phyloP scores from a whole-genome alignment of 1,140 invertebrate genomes.

The Protaetia brevitarsis region DNA sequence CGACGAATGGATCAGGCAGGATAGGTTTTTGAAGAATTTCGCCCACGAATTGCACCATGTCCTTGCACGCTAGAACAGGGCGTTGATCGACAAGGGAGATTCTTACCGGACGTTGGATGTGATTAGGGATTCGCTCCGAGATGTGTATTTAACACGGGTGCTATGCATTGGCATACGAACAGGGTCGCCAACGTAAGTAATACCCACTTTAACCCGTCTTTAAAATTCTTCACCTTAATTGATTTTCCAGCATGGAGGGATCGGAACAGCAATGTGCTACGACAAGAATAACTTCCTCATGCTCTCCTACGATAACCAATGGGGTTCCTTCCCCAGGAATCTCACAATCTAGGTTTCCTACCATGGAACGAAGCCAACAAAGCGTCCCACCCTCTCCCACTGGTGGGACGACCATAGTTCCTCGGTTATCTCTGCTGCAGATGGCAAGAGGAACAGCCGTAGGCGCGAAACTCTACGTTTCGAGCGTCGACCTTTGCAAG shows the following conservation, averaged over 20 bases:
- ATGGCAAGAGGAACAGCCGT: slow-evolving; percentile 89
- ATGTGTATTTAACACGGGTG: slow-evolving; percentile 84
- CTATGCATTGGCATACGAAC: slow-evolving; percentile 90
- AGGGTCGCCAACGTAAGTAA: slow-evolving; percentile 83
- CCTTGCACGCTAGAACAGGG: slow-evolving; percentile 92
- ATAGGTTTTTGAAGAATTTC: slow-evolving; percentile 83
- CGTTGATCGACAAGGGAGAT: slow-evolving; percentile 86
- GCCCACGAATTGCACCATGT: slow-evolving; percentile 79
- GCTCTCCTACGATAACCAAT: slow-evolving; percentile 91
- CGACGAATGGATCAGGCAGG: slow-evolving; percentile 83
- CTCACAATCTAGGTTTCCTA: slow-evolving; percentile 84
- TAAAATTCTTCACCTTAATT: no score
- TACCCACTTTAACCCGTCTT: no score
- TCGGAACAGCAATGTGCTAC: slow-evolving; percentile 97
- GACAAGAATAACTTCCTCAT: slow-evolving; percentile 87
- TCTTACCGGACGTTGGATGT: slow-evolving; percentile 85
- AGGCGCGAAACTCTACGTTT: slow-evolving; percentile 89
- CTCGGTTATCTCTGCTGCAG: slow-evolving; percentile 92
- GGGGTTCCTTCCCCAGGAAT: slow-evolving; percentile 84
- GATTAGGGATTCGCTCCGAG: slow-evolving; percentile 87
- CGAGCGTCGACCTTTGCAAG: slow-evolving; percentile 87
- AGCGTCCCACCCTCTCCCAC: slow-evolving; percentile 87
- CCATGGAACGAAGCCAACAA: slow-evolving; percentile 90
- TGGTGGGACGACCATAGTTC: slow-evolving; percentile 93
- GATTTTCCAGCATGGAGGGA: slow-evolving; percentile 69